Conservation (phyloP, 2,888 invertebrate species). For the Rhimphoctona megacephalus region DNA sequence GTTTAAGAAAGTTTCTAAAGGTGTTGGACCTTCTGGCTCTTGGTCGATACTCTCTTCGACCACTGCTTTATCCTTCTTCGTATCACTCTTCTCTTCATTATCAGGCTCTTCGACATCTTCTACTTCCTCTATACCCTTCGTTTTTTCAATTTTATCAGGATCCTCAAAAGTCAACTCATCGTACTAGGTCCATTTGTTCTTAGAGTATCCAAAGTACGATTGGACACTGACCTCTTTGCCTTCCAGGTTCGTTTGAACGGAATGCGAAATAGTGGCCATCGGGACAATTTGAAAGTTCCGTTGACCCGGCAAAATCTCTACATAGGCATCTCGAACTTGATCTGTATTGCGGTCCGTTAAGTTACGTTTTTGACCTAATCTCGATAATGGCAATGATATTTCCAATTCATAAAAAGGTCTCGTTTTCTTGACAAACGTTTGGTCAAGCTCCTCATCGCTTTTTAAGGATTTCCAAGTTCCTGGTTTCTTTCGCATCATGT, state of each 20-base stretch:
- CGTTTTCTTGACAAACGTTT: constrained; percentile 85
- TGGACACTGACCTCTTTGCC: constrained; percentile 76
- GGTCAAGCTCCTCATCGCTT: constrained; percentile 88
- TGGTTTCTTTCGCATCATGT: constrained; percentile 86
- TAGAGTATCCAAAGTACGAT: constrained; percentile 80
- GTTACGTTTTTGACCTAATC: constrained; percentile 44
- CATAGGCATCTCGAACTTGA: constrained; percentile 88
- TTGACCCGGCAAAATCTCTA: constrained; percentile 88
- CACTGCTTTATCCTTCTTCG: background rate
- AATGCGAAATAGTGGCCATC: constrained; percentile 87
- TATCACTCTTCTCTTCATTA: constrained; percentile 24
- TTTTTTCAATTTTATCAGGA: constrained; percentile 41
- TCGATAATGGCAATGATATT: constrained; percentile 70
- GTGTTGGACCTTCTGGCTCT: constrained; percentile 15
- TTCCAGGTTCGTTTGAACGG: constrained; percentile 87
- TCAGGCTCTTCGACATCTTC: constrained; percentile 36
- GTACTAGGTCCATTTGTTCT: constrained; percentile 83
- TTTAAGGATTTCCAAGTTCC: constrained; percentile 88
- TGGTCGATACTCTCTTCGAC: constrained; percentile 48
- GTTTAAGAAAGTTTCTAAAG: constrained; percentile 73
- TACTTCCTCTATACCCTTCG: background rate
- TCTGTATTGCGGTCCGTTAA: constrained; percentile 85
- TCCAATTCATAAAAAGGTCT: constrained; percentile 89
- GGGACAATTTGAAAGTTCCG: constrained; percentile 86
- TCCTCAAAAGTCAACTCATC: constrained; percentile 65